A percentile compares a stretch with the other conserved stretches of the same genome.
Conservation (phyloP, 2,888 invertebrate species). For the Tineola bisselliella region DNA sequence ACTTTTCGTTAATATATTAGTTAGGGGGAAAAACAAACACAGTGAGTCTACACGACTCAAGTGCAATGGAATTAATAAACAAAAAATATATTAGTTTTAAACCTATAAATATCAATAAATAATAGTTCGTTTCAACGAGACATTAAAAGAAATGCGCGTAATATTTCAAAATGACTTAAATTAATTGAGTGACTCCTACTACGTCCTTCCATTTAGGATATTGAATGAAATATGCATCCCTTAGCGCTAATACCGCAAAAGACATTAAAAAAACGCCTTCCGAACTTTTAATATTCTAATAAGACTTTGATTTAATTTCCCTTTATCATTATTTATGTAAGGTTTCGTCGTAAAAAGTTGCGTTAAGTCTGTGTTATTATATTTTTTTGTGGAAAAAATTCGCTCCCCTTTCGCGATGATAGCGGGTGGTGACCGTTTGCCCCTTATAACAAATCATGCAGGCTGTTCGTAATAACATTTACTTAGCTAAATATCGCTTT, state of each 20-base stretch:
- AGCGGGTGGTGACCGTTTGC: conserved; percentile 8
- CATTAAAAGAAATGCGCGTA: not conserved
- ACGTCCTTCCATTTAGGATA: conserved; percentile 56
- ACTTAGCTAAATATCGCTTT: not conserved
- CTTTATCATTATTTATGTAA: conserved; percentile 68
- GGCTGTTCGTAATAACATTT: not conserved
- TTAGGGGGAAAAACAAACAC: too few relatives aligned
- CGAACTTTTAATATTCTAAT: conserved; percentile 66
- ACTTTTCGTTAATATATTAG: too few relatives aligned
- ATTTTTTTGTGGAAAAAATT: conserved; percentile 36
- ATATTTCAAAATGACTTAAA: not conserved
- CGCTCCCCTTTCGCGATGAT: conserved; percentile 14
- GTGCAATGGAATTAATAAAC: too few relatives aligned
- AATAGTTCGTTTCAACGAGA: not conserved
- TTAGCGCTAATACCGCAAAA: conserved; percentile 38
- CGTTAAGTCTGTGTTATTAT: conserved; percentile 56
- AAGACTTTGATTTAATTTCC: conserved; percentile 68
- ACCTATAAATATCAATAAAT: not conserved
- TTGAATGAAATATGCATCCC: conserved; percentile 64
- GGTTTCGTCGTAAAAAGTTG: conserved; percentile 45
- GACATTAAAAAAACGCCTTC: conserved; percentile 62
- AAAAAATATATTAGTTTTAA: not conserved
- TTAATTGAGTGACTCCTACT: not conserved
- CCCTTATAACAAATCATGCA: not conserved
- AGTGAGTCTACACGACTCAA: too few relatives aligned